phyloP scores from a whole-genome alignment of 2,888 invertebrate genomes.

The Melieria omissa region DNA sequence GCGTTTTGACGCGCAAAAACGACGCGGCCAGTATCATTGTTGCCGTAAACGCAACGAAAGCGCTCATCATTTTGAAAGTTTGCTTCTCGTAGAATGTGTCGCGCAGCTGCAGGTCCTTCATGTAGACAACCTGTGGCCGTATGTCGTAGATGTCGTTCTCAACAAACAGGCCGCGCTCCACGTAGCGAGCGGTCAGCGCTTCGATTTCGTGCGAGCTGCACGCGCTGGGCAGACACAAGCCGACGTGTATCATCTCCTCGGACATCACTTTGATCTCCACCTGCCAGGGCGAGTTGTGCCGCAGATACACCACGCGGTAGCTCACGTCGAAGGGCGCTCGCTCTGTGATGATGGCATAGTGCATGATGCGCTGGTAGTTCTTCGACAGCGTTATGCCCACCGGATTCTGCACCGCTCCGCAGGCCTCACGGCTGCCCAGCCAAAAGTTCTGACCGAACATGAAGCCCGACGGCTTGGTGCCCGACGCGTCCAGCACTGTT shows the following conservation, averaged over 20 bases:
- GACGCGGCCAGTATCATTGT: slow-evolving; percentile 50
- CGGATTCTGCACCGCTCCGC: slow-evolving; percentile 65
- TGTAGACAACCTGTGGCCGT: slow-evolving; percentile 61
- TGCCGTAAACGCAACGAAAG: slow-evolving; percentile 52
- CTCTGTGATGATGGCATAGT: slow-evolving; percentile 61
- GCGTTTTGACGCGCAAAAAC: slow-evolving; percentile 28
- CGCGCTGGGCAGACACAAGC: slow-evolving; percentile 69
- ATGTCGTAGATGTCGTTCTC: slow-evolving; percentile 63
- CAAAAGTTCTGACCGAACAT: slow-evolving; percentile 72
- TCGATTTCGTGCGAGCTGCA: slow-evolving; percentile 66
- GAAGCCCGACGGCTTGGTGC: slow-evolving; percentile 69
- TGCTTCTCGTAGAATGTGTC: slow-evolving; percentile 59
- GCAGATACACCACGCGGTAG: slow-evolving; percentile 64
- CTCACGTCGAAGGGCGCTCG: slow-evolving; percentile 65
- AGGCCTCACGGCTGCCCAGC: slow-evolving; percentile 70
- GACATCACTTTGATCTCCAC: slow-evolving; percentile 66
- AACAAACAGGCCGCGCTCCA: slow-evolving; percentile 57
- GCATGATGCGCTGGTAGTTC: slow-evolving; percentile 64
- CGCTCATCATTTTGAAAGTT: slow-evolving; percentile 59
- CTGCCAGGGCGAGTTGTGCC: slow-evolving; percentile 67
- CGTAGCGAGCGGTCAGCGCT: slow-evolving; percentile 59
- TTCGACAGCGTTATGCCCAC: slow-evolving; percentile 63
- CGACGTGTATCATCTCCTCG: slow-evolving; percentile 68
- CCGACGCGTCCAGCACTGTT: slow-evolving; percentile 71
- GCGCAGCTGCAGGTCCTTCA: slow-evolving; percentile 62